Conservation (phyloP, 2,113 vertebrate species). For the Heterotilapia buettikoferi region DNA sequence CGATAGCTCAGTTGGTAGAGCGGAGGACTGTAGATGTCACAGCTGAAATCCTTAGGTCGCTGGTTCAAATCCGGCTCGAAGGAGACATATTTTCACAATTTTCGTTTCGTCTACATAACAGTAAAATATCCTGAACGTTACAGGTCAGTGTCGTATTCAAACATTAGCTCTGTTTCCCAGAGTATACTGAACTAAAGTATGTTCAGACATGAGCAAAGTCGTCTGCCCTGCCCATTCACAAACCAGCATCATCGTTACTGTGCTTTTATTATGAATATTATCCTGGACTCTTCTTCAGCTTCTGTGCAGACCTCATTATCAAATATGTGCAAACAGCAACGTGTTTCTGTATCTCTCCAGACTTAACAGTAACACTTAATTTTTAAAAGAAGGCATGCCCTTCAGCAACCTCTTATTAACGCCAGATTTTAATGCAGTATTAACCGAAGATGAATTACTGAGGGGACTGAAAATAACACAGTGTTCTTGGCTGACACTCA, state of each 20-base stretch:
- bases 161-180: not conserved
- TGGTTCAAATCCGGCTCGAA: not conserved
- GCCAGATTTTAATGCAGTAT: not conserved
- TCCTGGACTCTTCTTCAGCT: not conserved
- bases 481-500: not conserved
- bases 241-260: not conserved
- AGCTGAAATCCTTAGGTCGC: not conserved
- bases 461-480: not conserved
- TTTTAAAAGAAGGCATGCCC: fast-evolving
- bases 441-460: not conserved
- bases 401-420: not conserved
- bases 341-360: not conserved
- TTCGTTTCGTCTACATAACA: not conserved
- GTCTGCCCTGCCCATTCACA: not conserved
- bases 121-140: not conserved
- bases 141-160: not conserved
- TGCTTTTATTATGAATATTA: not conserved
- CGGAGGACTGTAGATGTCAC: conserved; percentile 77
- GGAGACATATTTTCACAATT: not conserved
- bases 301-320: not conserved
- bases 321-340: not conserved
- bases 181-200: not conserved
- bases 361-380: not conserved
- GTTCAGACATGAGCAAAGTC: not conserved
- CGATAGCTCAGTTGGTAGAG: conserved; percentile 88